A percentile compares a stretch with the other conserved stretches of the same genome.
These are phyloP conservation scores for Arvicanthis niloticus DNA, from an alignment of 2,113 vertebrate genomes.

Conservation along the genomic window DNA sequence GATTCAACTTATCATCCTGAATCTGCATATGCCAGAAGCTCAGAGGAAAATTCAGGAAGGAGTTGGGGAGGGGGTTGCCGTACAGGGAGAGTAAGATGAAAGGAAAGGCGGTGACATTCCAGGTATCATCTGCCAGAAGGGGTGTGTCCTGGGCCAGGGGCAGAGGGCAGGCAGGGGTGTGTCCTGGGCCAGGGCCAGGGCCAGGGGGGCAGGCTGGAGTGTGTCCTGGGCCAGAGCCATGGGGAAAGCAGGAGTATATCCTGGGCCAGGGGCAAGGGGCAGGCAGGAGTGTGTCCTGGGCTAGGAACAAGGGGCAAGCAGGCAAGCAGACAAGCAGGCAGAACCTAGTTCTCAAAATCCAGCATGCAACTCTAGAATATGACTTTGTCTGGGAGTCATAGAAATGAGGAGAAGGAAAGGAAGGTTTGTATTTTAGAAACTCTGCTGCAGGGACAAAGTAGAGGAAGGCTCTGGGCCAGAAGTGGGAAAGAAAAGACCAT, in stretches of 20 bases:
- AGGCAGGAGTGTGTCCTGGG: background rate
- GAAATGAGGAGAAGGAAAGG: background rate
- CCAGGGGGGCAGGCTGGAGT: background rate
- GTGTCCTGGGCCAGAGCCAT: background rate
- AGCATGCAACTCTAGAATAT: background rate
- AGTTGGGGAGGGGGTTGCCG: background rate
- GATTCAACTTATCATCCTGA: background rate
- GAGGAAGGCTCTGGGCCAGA: background rate
- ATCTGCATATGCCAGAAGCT: background rate
- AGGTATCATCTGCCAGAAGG: background rate
- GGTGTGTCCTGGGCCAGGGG: background rate
- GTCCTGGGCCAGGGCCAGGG: background rate
- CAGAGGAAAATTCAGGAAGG: background rate
- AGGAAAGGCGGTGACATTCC: background rate
- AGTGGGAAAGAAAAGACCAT: background rate
- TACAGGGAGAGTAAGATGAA: background rate
- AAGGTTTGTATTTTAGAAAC: slow-evolving; percentile 42
- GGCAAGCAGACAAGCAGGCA: background rate
- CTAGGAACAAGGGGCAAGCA: background rate
- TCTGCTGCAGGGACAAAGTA: background rate
- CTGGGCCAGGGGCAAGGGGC: rapidly evolving
- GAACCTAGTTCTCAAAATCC: background rate
- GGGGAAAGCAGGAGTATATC: background rate
- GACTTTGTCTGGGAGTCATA: slow-evolving; percentile 22
- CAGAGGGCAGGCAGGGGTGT: too few species aligned